These are phyloP conservation scores for Nephila pilipes DNA, from an alignment of 1,140 invertebrate genomes.

Conservation along the genomic window DNA sequence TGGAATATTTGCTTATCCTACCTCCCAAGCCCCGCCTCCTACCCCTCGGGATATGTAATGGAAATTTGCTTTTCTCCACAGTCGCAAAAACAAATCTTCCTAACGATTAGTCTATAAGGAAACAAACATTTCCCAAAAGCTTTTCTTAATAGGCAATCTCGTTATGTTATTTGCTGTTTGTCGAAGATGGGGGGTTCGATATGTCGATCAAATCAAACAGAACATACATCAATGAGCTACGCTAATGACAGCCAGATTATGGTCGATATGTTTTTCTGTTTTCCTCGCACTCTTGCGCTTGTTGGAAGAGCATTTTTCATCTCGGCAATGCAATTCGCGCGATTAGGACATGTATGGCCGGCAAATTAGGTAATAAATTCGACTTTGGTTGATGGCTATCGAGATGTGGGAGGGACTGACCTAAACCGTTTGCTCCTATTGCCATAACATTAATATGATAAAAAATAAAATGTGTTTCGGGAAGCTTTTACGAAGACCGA, in stretches of 20 bases:
- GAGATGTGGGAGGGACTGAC: not conserved
- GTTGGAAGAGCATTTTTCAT: not conserved
- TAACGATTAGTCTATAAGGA: constrained; percentile 20
- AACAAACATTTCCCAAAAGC: not conserved
- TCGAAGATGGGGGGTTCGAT: constrained; percentile 4
- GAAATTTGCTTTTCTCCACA: not conserved
- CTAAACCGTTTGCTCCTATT: not conserved
- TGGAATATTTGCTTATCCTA: no score
- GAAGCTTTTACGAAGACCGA: not conserved
- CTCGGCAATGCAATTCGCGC: not conserved
- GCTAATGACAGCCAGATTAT: constrained; percentile 12
- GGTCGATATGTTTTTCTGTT: constrained; percentile 7
- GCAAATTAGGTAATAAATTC: constrained; percentile 31
- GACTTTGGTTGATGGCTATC: not conserved
- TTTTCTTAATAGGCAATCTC: constrained; percentile 32
- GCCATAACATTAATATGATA: not conserved
- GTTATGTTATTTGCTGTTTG: constrained; percentile 21
- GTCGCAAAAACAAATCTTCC: not conserved
- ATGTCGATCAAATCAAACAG: constrained; percentile 32
- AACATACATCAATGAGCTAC: constrained; percentile 25
- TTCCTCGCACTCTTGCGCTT: not conserved
- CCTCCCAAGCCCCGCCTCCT: not conserved
- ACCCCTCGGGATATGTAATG: not conserved
- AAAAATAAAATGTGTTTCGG: not conserved
- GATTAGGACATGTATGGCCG: constrained; percentile 11